Base-by-base conservation (phyloP, 1,140 invertebrate species). In the Lordiphosa stackelbergi region DNA sequence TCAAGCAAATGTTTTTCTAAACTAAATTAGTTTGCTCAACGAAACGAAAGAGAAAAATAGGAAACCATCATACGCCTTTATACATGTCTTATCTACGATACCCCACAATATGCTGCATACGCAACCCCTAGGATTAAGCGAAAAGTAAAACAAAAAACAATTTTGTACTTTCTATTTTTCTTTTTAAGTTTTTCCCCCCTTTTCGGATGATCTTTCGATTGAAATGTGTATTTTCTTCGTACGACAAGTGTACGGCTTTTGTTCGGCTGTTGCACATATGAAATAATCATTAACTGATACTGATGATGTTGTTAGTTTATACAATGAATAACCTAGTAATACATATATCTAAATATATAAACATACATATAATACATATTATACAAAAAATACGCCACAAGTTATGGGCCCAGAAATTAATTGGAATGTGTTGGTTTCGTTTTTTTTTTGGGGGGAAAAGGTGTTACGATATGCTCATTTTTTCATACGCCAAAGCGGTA, bases 21-120 rank as follows among this genome's bases (percentile, higher is more conserved):
- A 84, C 73, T 84, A 84, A 74, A 78, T 73, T 84, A 73, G 73
- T 84, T 74, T 84, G 79, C 73, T 84, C 74, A 79, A 72, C 56
- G 55, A 56, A 53, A 57, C 28, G 28, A 31, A 31, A 8, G 28
- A 31, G 5, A 8, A 31, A 31, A 31, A 31, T 31, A 43, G 57
- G 38, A 45, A 48, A 54, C 35, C 53, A 71, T 24, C 53, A 69
- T 73, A 41, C 69, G 54, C 58, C 69, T 71, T 78, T 66, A 70
- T 64, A 49, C 36, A 47, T 54, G 53, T 68, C 60, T 43, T 51
- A 56, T 69, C 38, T 52, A 48, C 40, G 8, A 54, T 16, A 24
- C 24, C 19, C 9, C n/a, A 52, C 22, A 38, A 11, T 13, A 28
- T n/a, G 9, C 16, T n/a, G n/a, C 5, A 45, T 11, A 10, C 43